Conservation (phyloP, 1,140 invertebrate species). For the Drosophila nigrodunni region DNA sequence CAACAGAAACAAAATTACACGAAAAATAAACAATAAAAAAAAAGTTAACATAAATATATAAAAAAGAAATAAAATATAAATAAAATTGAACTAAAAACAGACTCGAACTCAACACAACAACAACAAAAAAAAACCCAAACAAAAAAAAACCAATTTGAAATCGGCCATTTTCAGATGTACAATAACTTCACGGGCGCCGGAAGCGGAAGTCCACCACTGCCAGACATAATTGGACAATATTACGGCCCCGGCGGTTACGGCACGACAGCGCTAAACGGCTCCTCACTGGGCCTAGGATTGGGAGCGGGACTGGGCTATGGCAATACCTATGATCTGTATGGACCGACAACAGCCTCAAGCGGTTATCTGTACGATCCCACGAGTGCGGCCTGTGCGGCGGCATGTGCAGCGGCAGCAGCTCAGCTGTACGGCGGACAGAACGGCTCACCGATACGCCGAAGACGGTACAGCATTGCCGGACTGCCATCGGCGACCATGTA, state of each 20-base stretch:
- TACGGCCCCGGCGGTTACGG: slow-evolving; percentile 56
- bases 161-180: slow-evolving; percentile 85
- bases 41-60: slow-evolving; percentile 27
- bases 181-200: slow-evolving; percentile 72
- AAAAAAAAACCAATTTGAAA: slow-evolving; percentile 71
- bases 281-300: slow-evolving; percentile 32
- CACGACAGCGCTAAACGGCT: slow-evolving; percentile 21
- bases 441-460: slow-evolving; percentile 72
- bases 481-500: slow-evolving; percentile 83
- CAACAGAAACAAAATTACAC: slow-evolving; percentile 24
- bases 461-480: slow-evolving; percentile 84
- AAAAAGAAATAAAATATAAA: slow-evolving; percentile 21
- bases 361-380: slow-evolving; percentile 48
- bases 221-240: slow-evolving; percentile 83
- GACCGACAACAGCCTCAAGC: slow-evolving; percentile 14
- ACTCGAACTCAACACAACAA: slow-evolving; percentile 21
- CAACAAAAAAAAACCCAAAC: slow-evolving; percentile 46
- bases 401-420: slow-evolving; percentile 55
- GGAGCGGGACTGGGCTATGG: slow-evolving; percentile 37
- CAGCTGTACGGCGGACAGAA: slow-evolving; percentile 58
- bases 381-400: slow-evolving; percentile 43
- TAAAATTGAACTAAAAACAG: slow-evolving; percentile 15
- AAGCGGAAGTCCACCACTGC: slow-evolving; percentile 81
- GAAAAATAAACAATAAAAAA: slow-evolving; percentile 14
- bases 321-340: slow-evolving; percentile 67